Evolutionary conservation across 23 tunicate species (phyloP), one percentile per base, ranked within the genome.

Genomic region (Styela clava): DNA sequence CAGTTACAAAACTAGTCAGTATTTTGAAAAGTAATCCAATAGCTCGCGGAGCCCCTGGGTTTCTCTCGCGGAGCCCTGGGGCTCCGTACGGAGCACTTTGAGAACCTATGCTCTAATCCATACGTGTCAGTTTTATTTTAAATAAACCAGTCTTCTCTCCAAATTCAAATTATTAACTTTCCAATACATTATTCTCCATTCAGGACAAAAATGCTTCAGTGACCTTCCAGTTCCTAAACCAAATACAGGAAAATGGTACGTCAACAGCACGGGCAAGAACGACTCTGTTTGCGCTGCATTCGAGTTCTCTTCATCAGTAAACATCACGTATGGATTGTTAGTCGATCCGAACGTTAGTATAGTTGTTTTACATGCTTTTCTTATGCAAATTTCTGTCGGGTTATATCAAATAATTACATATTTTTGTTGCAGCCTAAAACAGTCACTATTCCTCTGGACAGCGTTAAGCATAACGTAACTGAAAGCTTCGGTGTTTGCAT

Each of bases 311-410:
- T 71, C 74, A 32, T 29, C 52, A 1, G 81, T 82, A 28, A 82
- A 87, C 68, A 64, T 93, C 78, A 84, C 89, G 12, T 93, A 93
- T 70, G 52, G 69, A 0, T 78, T 73, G 24, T 67, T 93, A 20
- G 65, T 76, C 12, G 29, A 76, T 1, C 27, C 18, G 16, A 52
- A 51, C 64, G 81, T 76, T 22, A 44, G 81, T 35, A 32, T 23
- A 69, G 20, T 73, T 65, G 71, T 28, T 26, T 21, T 21, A 21
- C 64, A n/a, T n/a, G n/a, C n/a, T n/a, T n/a, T n/a, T n/a, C n/a
- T n/a, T n/a, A n/a, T n/a, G n/a, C n/a, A n/a, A n/a, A n/a, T n/a
- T n/a, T n/a, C n/a, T n/a, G n/a, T n/a, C n/a, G n/a, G n/a, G n/a
- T n/a, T n/a, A n/a, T n/a, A n/a, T n/a, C n/a, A n/a, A n/a, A n/a